phyloP scores from a whole-genome alignment of 2,888 invertebrate genomes.

The Apamea crenata region DNA sequence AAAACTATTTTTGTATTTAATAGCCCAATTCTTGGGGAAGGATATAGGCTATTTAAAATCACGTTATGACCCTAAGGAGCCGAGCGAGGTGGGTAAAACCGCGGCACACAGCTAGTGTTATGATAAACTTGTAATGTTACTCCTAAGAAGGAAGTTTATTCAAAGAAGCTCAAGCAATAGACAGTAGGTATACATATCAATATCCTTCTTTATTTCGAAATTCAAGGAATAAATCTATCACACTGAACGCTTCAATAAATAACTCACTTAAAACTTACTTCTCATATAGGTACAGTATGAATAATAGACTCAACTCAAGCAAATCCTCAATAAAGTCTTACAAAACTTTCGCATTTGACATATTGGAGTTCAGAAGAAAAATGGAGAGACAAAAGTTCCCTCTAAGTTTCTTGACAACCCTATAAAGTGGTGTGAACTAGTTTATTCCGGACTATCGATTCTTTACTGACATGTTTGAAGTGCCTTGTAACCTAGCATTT shows the following conservation, averaged over 20 bases:
- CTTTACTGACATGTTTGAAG: conserved; percentile 52
- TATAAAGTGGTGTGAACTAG: conserved; percentile 64
- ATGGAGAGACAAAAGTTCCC: conserved; percentile 59
- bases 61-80: neutral
- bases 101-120: neutral
- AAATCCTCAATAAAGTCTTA: conserved; percentile 58
- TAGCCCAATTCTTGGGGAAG: neutral
- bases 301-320: conserved; percentile 50
- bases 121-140: neutral
- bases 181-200: neutral
- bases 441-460: conserved; percentile 62
- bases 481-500: conserved; percentile 33
- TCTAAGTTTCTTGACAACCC: conserved; percentile 56
- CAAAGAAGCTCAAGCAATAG: neutral
- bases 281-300: conserved; percentile 37
- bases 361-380: conserved; percentile 65
- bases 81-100: neutral
- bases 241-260: conserved; percentile 28
- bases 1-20: too few species aligned
- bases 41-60: neutral
- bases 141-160: neutral
- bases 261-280: conserved; percentile 30
- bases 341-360: conserved; percentile 66
- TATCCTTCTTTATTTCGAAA: neutral
- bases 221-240: conserved; percentile 12